Evolutionary conservation across 2,888 invertebrate genomes (phyloP).

Genomic region (Plagiodera versicolora): DNA sequence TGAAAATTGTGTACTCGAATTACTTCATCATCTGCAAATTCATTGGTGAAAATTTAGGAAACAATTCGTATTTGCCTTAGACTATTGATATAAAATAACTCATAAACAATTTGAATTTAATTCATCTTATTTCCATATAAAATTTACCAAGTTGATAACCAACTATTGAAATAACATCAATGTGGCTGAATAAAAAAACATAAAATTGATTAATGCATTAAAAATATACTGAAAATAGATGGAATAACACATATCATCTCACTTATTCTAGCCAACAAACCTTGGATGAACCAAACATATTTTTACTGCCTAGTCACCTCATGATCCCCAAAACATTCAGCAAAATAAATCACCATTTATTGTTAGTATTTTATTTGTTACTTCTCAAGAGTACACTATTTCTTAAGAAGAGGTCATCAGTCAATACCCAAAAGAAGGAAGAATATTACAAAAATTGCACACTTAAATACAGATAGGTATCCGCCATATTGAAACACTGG

Average conservation of each 20-base stretch:
- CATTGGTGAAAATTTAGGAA: too few species aligned
- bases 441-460: slow-evolving; percentile 29
- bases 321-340: not conserved
- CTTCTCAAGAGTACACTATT: not conserved
- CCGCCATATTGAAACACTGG: slow-evolving; percentile 47
- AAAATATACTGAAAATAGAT: too few species aligned
- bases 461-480: slow-evolving; percentile 41
- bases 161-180: not conserved
- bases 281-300: not conserved
- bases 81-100: too few species aligned
- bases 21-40: too few species aligned
- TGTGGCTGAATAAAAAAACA: too few species aligned
- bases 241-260: too few species aligned
- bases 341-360: not conserved
- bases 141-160: not conserved
- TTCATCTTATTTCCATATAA: too few species aligned
- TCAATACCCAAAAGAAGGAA: slow-evolving; percentile 11
- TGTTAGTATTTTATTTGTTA: not conserved
- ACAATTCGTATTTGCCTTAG: too few species aligned
- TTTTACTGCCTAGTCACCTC: slow-evolving; percentile 17
- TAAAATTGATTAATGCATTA: too few species aligned
- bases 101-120: too few species aligned
- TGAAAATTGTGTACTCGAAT: too few species aligned
- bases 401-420: not conserved
- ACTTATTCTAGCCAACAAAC: not conserved